Conservation (phyloP, 2,888 invertebrate genomes). For the Ametastegia equiseti region DNA sequence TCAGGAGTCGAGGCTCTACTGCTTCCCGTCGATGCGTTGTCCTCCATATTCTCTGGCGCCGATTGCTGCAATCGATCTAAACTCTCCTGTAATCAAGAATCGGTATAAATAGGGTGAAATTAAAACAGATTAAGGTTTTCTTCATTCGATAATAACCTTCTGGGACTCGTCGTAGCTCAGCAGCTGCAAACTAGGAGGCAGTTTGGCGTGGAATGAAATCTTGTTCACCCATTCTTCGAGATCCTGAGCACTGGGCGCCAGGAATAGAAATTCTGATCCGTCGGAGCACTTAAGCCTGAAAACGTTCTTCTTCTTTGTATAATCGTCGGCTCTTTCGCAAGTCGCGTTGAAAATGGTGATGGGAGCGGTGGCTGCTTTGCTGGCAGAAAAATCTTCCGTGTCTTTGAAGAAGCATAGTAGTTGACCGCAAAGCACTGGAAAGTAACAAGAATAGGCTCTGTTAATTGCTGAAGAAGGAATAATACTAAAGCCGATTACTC, state of each 20-base stretch:
- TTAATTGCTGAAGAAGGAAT: no score
- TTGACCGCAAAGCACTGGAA: constrained; percentile 93
- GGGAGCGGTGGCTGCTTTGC: constrained; percentile 92
- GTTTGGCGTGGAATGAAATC: constrained; percentile 93
- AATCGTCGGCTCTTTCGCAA: constrained; percentile 93
- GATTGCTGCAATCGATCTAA: constrained; percentile 63
- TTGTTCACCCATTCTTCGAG: constrained; percentile 95
- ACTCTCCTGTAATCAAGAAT: constrained; percentile 57
- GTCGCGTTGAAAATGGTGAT: constrained; percentile 85
- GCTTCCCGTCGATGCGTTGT: constrained; percentile 73
- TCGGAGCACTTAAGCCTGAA: constrained; percentile 93
- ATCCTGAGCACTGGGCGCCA: constrained; percentile 84
- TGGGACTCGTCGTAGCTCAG: constrained; percentile 87
- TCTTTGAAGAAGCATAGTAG: constrained; percentile 98
- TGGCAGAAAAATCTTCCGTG: constrained; percentile 91
- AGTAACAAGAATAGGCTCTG: constrained; percentile 26
- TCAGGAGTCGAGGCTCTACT: constrained; percentile 77
- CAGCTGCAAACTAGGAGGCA: constrained; percentile 93
- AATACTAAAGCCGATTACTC: not conserved
- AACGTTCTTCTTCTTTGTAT: constrained; percentile 96
- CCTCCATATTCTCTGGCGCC: constrained; percentile 66
- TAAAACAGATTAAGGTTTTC: constrained; percentile 32
- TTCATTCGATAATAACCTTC: constrained; percentile 74
- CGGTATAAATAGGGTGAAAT: constrained; percentile 3
- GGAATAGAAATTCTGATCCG: constrained; percentile 95